Percentiles rank a stretch among this genome's conserved stretches.
Conservation (phyloP, 1,140 invertebrate genomes). For the Aporrectodea caliginosa region DNA sequence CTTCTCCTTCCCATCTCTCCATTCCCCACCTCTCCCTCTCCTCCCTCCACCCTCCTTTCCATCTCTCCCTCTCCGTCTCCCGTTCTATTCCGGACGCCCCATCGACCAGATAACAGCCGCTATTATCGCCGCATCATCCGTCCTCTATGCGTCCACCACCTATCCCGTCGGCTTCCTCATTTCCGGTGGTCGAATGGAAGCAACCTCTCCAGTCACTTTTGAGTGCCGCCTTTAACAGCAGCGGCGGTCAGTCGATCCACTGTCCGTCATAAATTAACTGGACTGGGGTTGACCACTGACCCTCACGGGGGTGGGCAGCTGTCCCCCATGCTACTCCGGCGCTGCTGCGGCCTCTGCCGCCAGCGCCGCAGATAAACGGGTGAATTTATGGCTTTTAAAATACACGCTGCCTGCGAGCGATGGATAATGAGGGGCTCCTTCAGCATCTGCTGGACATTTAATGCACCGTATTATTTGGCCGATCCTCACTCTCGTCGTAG, state of each 20-base stretch:
- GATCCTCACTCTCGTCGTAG: too few relatives aligned
- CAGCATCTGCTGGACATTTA: too few relatives aligned
- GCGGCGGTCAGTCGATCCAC: background rate
- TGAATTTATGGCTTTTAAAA: background rate
- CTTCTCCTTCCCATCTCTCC: background rate
- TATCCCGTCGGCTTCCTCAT: background rate
- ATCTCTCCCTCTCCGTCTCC: background rate
- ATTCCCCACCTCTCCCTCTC: background rate
- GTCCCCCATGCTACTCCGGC: too few relatives aligned
- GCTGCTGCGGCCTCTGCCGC: background rate
- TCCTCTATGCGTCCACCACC: background rate
- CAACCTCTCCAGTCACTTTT: background rate
- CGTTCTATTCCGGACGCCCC: background rate
- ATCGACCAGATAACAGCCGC: too few relatives aligned
- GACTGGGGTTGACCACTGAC: background rate
- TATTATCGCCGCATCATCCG: background rate
- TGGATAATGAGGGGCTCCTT: background rate
- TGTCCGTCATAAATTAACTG: background rate
- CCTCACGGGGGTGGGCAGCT: too few relatives aligned
- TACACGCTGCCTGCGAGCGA: background rate
- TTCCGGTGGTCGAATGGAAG: background rate
- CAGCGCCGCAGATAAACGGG: background rate
- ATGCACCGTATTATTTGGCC: too few relatives aligned
- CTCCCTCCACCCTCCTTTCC: background rate
- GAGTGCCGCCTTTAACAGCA: background rate